phyloP scores from a whole-genome alignment of 2,888 invertebrate genomes.

The Heliconius ismenius region DNA sequence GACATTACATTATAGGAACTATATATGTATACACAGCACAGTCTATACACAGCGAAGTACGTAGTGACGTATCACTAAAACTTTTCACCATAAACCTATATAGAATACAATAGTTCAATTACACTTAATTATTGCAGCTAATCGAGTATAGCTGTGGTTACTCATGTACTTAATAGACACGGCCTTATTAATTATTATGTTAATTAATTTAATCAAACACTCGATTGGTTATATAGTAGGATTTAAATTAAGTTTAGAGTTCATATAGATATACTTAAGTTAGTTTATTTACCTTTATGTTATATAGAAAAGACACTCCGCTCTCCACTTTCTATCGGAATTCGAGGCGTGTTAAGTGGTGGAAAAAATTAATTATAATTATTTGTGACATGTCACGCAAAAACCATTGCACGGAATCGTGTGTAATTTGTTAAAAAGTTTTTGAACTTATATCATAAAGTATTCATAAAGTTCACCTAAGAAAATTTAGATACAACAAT shows the following conservation, averaged over 20 bases:
- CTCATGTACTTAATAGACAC: constrained; percentile 18
- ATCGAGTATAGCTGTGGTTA: constrained; percentile 10
- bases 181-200: constrained; percentile 14
- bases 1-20: too few relatives aligned
- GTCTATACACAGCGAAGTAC: too few relatives aligned
- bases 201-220: constrained; percentile 4
- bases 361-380: too few relatives aligned
- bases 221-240: constrained; percentile 8
- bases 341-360: neutral
- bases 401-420: neutral
- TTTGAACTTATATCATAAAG: neutral
- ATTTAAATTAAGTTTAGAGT: constrained; percentile 7
- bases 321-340: neutral
- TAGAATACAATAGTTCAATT: constrained; percentile 9
- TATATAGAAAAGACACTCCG: neutral
- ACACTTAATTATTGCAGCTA: constrained; percentile 1
- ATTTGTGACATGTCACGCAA: neutral
- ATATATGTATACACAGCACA: too few relatives aligned
- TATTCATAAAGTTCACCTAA: too few relatives aligned
- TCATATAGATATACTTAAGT: neutral
- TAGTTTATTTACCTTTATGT: neutral
- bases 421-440: neutral
- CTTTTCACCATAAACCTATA: neutral
- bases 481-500: too few relatives aligned
- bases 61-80: too few relatives aligned